Percentiles rank a stretch among this genome's conserved stretches.
Evolutionary conservation across 2,888 invertebrate genomes (phyloP).

Genomic region (Ichneumoninae sp.): DNA sequence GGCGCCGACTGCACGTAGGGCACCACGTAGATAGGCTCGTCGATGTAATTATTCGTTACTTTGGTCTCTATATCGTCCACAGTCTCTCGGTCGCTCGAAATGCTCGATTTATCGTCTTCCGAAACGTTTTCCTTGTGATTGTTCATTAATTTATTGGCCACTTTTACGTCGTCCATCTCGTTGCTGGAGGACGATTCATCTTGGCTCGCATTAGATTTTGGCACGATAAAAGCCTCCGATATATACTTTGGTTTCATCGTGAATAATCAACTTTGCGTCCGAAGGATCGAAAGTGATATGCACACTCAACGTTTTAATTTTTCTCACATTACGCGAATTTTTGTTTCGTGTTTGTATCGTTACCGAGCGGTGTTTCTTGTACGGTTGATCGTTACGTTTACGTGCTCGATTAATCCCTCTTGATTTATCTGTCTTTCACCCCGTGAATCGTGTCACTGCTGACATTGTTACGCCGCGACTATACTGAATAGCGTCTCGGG

Average conservation of each 20-base stretch:
- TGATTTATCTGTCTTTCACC: not conserved
- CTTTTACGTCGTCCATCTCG: constrained; percentile 73
- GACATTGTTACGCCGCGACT: constrained; percentile 55
- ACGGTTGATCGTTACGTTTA: not conserved
- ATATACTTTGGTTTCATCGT: constrained; percentile 71
- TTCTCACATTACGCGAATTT: not conserved
- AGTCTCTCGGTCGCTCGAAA: constrained; percentile 5
- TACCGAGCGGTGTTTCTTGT: not conserved
- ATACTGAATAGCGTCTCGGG: constrained; percentile 52
- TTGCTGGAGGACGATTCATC: constrained; percentile 53
- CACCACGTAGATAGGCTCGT: constrained; percentile 72
- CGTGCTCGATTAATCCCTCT: not conserved
- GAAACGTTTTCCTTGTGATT: constrained; percentile 58
- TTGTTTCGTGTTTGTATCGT: not conserved
- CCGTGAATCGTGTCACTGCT: constrained; percentile 6
- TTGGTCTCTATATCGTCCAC: constrained; percentile 9
- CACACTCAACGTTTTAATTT: not conserved
- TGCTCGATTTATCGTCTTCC: constrained; percentile 48
- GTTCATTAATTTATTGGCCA: constrained; percentile 69
- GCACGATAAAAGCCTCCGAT: constrained; percentile 79
- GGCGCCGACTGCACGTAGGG: constrained; percentile 44
- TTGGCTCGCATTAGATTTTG: constrained; percentile 61
- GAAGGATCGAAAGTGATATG: constrained; percentile 15
- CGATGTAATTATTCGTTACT: constrained; percentile 47
- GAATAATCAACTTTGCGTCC: not conserved